Evolutionary conservation across 2,797 vertebrate species (phyloP).

Genomic region (Buphagus erythrorhynchus): DNA sequence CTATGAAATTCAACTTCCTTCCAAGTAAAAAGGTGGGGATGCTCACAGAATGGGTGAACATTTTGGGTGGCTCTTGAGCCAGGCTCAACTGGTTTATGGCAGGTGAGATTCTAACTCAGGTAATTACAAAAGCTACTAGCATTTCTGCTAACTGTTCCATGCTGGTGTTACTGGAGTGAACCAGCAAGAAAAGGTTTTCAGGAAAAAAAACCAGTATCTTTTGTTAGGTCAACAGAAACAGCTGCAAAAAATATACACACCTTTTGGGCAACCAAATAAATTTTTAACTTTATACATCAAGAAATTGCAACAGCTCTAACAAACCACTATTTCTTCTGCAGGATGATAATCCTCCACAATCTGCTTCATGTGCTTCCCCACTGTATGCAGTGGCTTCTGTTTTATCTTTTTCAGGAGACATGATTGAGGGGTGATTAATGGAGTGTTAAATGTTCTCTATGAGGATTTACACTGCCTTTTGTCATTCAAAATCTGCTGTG

Average conservation of each 20-base stretch:
- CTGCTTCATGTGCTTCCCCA: neutral
- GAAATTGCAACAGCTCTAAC: neutral
- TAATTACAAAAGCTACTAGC: neutral
- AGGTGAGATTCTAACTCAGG: neutral
- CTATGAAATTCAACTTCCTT: neutral
- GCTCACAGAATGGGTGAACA: neutral
- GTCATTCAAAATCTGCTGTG: neutral
- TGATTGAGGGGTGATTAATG: neutral
- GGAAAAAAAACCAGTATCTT: neutral
- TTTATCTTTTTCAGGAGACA: neutral
- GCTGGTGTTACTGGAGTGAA: neutral
- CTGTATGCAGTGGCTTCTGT: neutral
- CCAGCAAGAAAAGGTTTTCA: neutral
- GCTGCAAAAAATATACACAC: neutral
- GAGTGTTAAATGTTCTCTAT: neutral
- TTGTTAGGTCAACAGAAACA: neutral
- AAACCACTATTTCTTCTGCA: neutral
- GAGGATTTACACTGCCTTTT: neutral
- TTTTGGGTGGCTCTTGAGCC: neutral
- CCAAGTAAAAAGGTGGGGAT: neutral
- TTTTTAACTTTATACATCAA: neutral
- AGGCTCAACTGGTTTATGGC: neutral
- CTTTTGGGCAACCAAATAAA: neutral
- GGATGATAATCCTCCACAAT: neutral
- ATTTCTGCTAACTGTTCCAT: neutral